These are phyloP conservation scores for Portunus trituberculatus DNA, from an alignment of 1,140 invertebrate genomes.

Conservation along the genomic window DNA sequence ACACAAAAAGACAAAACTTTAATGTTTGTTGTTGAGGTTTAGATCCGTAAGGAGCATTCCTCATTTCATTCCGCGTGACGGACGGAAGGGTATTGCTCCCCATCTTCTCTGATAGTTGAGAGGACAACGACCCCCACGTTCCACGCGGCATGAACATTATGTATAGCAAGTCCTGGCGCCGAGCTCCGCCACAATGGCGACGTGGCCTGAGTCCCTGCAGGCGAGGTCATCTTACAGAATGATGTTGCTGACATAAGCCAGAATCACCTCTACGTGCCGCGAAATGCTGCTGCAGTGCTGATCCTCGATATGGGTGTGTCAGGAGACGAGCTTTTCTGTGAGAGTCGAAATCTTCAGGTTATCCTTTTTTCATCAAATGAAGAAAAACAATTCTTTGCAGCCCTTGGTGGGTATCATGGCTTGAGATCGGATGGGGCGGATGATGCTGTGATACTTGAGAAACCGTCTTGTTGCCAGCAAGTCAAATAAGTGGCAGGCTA, in stretches of 20 bases:
- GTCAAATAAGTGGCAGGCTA: background rate
- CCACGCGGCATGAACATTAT: background rate
- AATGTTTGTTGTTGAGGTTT: background rate
- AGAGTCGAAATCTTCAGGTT: background rate
- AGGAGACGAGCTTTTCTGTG: background rate
- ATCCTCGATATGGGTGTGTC: background rate
- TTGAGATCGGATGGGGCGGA: background rate
- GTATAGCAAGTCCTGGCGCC: background rate
- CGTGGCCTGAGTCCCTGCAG: background rate
- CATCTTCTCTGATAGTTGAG: background rate
- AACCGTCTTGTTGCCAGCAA: background rate
- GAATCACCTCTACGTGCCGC: background rate
- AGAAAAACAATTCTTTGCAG: background rate
- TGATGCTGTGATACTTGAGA: background rate
- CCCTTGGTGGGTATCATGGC: background rate
- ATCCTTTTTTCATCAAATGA: background rate
- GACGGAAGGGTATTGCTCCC: background rate
- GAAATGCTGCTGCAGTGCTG: background rate
- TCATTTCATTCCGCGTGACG: background rate
- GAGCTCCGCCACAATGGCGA: too few species aligned
- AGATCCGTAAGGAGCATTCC: background rate
- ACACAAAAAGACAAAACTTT: background rate
- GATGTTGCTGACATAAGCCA: background rate
- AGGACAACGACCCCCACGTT: background rate
- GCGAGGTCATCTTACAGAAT: background rate